Conservation (phyloP, 2,113 vertebrate genomes). For the Myiopsitta monachus region DNA sequence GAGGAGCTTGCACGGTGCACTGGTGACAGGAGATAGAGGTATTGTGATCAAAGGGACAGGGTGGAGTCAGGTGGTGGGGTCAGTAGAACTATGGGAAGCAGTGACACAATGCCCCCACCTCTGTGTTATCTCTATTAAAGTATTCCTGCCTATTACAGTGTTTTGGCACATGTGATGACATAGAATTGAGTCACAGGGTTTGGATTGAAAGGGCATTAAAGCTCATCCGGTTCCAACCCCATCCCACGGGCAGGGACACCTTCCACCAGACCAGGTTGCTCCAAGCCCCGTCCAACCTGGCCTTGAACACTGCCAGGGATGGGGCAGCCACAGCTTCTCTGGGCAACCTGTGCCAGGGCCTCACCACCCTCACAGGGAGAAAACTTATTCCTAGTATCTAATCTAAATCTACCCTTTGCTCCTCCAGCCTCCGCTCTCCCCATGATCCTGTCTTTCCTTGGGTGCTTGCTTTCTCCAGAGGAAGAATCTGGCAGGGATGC, state of each 20-base stretch:
- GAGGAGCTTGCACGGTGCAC: background rate
- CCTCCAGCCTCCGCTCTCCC: background rate
- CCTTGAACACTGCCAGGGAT: background rate
- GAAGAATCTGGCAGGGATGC: background rate
- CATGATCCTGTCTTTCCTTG: background rate
- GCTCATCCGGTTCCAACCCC: background rate
- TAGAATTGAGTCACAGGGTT: background rate
- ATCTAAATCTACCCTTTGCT: background rate
- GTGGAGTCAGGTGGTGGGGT: background rate
- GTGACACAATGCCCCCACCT: too few species aligned
- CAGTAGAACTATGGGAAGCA: background rate
- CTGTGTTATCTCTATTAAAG: rapidly evolving
- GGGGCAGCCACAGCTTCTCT: background rate
- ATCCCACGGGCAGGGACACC: background rate
- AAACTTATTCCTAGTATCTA: background rate
- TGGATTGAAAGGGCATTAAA: background rate
- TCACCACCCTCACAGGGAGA: background rate
- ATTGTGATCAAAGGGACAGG: background rate
- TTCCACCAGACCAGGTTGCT: background rate
- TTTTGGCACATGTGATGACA: background rate
- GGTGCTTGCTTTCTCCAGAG: background rate
- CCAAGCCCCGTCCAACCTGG: background rate
- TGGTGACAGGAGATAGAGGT: background rate
- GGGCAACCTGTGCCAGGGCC: background rate
- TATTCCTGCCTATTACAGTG: background rate